Base-by-base conservation (phyloP, 2,113 vertebrate genomes). In the Mobula hypostoma region DNA sequence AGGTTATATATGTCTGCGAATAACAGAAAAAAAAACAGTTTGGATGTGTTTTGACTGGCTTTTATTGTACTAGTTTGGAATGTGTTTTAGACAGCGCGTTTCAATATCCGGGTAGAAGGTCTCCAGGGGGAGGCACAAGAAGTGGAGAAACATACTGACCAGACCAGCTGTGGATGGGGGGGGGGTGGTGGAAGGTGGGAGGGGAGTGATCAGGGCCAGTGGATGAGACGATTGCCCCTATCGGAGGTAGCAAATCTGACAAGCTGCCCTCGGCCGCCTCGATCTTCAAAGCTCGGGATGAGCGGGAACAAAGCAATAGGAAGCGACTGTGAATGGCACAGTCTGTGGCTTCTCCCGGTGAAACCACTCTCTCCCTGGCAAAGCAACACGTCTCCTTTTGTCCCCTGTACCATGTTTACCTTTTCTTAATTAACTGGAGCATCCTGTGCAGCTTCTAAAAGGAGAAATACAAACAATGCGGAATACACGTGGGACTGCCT, bases 211-310 rank as follows among this genome's bases (percentile, higher is more conserved):
- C 58, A 56, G 82, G 82, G 8, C 12, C 1, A 7, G 19, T 56
- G 19, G 80, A 21, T 24, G 21, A 85, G 82, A 19, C 1, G 21
- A 27, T 48, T 85, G 82, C 58, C 19, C 82, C 21, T 4, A 8
- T 85, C 82, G 48, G 40, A 85, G 82, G 82, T 21, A 56, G 40
- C 82, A 56, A 85, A 85, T 21, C 48, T 24, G 82, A 85, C 82
- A 85, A 8, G 82, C 48, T 27, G 48, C 48, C 82, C 82, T 85
- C 12, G 82, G 3, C 40, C 24, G 19, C 48, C 48, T 56, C 56
- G 8, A 87, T 29, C 83, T 87, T 87, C 83, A 87, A 87, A 87
- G 83, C 12, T 87, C 83, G 63, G 83, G 83, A 87, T 87, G 56
- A 87, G 58, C 29, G 27, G 58, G 9, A 61, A 56, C 61, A 29